Percentiles rank a stretch among this genome's conserved stretches.
Conservation (phyloP, 2,797 vertebrate genomes). For the Ataeniobius toweri region DNA sequence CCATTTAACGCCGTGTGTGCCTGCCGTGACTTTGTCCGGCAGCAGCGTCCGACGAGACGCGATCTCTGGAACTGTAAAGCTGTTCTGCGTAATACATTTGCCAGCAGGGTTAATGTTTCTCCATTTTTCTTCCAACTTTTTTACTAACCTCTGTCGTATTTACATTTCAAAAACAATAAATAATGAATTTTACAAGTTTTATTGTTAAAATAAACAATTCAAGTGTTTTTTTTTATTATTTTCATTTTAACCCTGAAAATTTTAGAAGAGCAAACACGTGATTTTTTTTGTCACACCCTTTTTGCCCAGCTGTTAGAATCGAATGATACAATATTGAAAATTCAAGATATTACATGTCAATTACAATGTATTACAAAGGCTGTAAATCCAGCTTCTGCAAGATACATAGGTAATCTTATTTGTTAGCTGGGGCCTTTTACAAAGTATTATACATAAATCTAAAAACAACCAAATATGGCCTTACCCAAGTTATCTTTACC, state of each 20-base stretch:
- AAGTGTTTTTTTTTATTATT: not conserved
- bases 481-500: not conserved
- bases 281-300: not conserved
- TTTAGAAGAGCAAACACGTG: not conserved
- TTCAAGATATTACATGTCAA: not conserved
- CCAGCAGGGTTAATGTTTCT: slow-evolving; percentile 2
- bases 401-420: not conserved
- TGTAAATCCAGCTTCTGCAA: not conserved
- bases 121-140: slow-evolving; percentile 1
- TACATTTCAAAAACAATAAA: not conserved
- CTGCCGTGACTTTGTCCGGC: slow-evolving; percentile 53
- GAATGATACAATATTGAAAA: not conserved
- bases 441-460: not conserved
- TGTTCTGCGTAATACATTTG: slow-evolving; percentile 27
- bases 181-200: not conserved
- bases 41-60: slow-evolving; percentile 32
- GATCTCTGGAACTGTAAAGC: slow-evolving; percentile 19
- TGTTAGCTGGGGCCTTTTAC: not conserved
- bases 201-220: not conserved
- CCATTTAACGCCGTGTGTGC: slow-evolving; percentile 67
- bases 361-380: not conserved
- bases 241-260: not conserved
- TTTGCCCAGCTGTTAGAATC: not conserved
- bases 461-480: not conserved
- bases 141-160: not conserved